A percentile compares a stretch with the other conserved stretches of the same genome.
Evolutionary conservation across 2,797 vertebrate genomes (phyloP).

Genomic region (Liasis olivaceus): DNA sequence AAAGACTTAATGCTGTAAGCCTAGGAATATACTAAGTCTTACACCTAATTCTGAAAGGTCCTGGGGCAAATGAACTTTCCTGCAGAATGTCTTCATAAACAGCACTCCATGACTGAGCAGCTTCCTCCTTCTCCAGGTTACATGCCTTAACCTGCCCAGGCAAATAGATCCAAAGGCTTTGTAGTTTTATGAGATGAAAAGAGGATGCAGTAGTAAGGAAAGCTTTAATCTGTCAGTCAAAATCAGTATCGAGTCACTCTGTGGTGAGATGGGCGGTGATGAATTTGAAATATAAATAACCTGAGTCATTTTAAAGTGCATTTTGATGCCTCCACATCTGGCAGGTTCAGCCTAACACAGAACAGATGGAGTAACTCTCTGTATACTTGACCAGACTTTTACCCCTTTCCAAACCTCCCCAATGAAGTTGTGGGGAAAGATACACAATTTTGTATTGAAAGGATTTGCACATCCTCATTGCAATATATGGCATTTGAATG

Average conservation of each 20-base stretch:
- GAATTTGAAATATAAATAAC: background rate
- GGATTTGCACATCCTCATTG: background rate
- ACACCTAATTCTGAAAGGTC: background rate
- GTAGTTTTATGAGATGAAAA: background rate
- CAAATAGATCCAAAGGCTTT: background rate
- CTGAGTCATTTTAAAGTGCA: background rate
- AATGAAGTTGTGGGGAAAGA: background rate
- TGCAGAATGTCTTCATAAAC: background rate
- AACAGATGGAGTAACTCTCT: background rate
- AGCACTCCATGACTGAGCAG: no score
- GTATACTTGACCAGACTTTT: background rate
- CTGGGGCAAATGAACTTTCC: background rate
- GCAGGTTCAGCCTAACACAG: background rate
- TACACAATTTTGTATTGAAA: background rate
- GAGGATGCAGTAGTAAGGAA: background rate
- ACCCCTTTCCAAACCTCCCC: background rate
- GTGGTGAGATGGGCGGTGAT: no score
- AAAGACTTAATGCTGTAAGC: background rate
- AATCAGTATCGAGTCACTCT: background rate
- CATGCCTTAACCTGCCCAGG: background rate
- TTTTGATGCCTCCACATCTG: background rate
- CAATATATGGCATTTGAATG: background rate
- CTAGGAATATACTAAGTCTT: background rate
- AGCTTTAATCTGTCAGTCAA: background rate
- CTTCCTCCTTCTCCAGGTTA: background rate